These are phyloP conservation scores for Sebastes baramenuke DNA, from an alignment of 2,797 vertebrate genomes.

Conservation along the genomic window DNA sequence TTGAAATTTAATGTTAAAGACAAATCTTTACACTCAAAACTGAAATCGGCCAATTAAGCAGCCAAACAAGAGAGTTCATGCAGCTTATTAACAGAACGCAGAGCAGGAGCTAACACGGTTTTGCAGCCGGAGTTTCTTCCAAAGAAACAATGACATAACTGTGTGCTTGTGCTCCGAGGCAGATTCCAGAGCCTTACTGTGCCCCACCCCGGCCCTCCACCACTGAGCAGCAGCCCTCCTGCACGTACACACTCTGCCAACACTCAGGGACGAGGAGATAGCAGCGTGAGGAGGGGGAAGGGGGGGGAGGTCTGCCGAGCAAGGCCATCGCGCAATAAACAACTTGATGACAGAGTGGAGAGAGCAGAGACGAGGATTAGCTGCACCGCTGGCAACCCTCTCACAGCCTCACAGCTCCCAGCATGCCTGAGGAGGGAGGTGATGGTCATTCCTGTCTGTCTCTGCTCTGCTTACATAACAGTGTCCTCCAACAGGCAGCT, in stretches of 20 bases:
- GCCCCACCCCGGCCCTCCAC: slow-evolving; percentile 65
- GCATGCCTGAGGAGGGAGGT: slow-evolving; percentile 7
- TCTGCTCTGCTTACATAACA: slow-evolving; percentile 47
- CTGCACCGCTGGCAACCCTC: slow-evolving; percentile 42
- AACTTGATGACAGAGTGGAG: slow-evolving; percentile 62
- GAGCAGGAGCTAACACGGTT: background rate
- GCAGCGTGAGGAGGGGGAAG: background rate
- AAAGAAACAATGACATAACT: slow-evolving; percentile 64
- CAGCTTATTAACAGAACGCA: slow-evolving; percentile 3
- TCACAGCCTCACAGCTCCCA: slow-evolving; percentile 29
- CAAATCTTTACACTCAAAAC: background rate
- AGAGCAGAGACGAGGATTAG: slow-evolving; percentile 40
- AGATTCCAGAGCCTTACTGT: slow-evolving; percentile 53
- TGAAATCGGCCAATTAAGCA: background rate
- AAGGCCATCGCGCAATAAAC: slow-evolving; percentile 65
- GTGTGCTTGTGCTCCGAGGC: slow-evolving; percentile 47
- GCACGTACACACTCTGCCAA: slow-evolving; percentile 75
- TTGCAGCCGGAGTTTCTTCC: background rate
- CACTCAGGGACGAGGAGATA: slow-evolving; percentile 49
- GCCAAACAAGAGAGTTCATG: slow-evolving; percentile 6
- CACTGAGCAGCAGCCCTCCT: slow-evolving; percentile 61
- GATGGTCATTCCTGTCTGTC: slow-evolving; percentile 29
- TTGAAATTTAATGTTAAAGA: background rate
- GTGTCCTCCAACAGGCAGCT: slow-evolving; percentile 23
- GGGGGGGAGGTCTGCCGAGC: background rate